Evolutionary conservation across 2,797 vertebrate genomes (phyloP), one percentile per base, ranked within the genome.

Genomic region (Smutsia gigantea): DNA sequence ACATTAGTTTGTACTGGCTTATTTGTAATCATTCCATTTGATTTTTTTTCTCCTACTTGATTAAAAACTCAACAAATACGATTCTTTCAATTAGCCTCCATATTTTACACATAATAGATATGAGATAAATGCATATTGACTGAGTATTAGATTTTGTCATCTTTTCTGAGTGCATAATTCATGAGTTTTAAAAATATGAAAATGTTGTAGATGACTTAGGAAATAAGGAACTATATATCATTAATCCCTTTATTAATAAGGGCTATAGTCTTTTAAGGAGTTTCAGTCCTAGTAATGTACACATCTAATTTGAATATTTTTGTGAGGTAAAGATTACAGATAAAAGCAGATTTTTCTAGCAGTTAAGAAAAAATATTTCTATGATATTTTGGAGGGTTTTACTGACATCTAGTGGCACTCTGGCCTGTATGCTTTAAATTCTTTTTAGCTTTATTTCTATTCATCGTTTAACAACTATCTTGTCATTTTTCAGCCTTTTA

Each of bases 391-490:
- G 31, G 94, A 87, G 72, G 12, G 55, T 93, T 97, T 93, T 97
- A 95, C 96, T 98, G 97, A 92, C 97, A 97, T 89, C 97, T 98
- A 97, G 97, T 97, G 97, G 97, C 42, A 53, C 39, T 79, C 49
- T 69, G 39, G 87, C 57, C 39, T 90, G 10, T 46, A 31, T 77
- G 39, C 49, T 34, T 92, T 94, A 92, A 87, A 34, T 68, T 94
- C 2, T n/a, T 74, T 90, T 78, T 82, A 68, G 53, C 3, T 86
- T 88, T 49, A 53, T 85, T 95, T 95, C 17, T 57, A 57, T 34
- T 82, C 23, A 0, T 83, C 15, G 93, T 31, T 88, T 10, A 5
- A 9, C 29, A 31, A 83, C 25, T 63, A 0, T 72, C 39, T 90
- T 93, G 55, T 90, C 21, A 81, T 49, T 72, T 96, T 93, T 61